Evolutionary conservation across 2,113 vertebrate species (phyloP), one percentile per base, ranked within the genome.

Genomic region (Perca fluviatilis): DNA sequence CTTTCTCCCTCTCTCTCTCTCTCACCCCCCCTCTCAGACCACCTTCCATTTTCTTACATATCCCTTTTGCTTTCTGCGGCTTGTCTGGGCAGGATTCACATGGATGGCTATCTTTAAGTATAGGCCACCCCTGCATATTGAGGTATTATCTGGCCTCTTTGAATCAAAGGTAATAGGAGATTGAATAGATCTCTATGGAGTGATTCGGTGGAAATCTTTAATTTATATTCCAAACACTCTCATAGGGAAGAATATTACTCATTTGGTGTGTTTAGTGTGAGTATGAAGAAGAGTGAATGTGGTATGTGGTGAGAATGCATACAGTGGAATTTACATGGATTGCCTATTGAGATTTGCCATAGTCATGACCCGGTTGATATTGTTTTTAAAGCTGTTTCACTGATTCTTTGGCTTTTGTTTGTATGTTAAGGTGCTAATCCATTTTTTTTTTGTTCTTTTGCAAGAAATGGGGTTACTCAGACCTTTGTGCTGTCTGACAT

Each of bases 161-260:
- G 53, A 86, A 67, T 81, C 23, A 58, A 81, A 88, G 63, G 82
- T 89, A 70, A 86, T 74, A 57, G 67, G 67, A 88, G 84, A 90
- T 79, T 90, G 81, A 89, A 82, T 64, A 74, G 67, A 90, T 90
- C 80, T 89, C 77, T 77, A 46, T 77, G 51, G 79, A 74, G 70
- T 89, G 81, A 93, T 90, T 92, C 82, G 23, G 68, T 77, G 72
- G 72, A 77, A 85, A 88, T 86, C 54, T 87, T 84, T 64, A 19
- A 93, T 92, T 88, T 86, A 88, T 86, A 88, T 90, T 85, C 80
- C 66, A 9, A 23, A 83, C 68, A 84, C 61, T 89, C 72, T 80
- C 51, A n/a, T 30, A 53, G 74, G 54, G 54, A 70, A 66, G 74
- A 80, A 65, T 84, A 82, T 82, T 66, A 71, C 43, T 71, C 43